Evolutionary conservation across 2,888 invertebrate species (phyloP).

Genomic region (Acrobasis consociella): DNA sequence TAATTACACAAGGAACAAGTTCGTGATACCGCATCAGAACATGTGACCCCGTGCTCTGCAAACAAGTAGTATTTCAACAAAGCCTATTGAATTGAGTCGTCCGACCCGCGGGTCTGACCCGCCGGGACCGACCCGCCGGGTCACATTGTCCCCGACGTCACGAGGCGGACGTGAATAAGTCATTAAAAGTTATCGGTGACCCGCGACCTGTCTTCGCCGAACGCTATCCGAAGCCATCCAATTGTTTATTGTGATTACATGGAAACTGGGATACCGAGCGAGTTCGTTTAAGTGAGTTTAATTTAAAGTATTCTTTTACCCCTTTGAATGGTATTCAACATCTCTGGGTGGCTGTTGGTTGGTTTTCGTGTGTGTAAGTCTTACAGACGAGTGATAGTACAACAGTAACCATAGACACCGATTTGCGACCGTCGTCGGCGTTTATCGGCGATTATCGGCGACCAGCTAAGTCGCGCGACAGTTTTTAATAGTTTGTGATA

Average conservation of each 20-base stretch:
- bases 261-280: conserved; percentile 10
- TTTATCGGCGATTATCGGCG: too few relatives aligned
- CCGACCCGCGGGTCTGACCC: neutral
- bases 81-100: conserved; percentile 14
- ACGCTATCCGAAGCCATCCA: conserved; percentile 4
- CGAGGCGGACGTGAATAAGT: conserved; percentile 17
- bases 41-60: neutral
- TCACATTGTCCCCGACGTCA: conserved; percentile 28
- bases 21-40: neutral
- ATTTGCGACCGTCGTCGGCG: too few relatives aligned
- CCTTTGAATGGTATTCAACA: too few relatives aligned
- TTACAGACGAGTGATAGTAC: too few relatives aligned
- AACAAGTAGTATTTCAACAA: conserved; percentile 15
- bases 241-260: conserved; percentile 17
- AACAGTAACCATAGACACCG: too few relatives aligned
- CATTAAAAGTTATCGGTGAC: conserved; percentile 24
- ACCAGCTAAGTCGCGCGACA: too few relatives aligned
- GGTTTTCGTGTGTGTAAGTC: too few relatives aligned
- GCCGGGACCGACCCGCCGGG: too few relatives aligned
- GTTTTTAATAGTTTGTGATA: too few relatives aligned
- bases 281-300: neutral
- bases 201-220: conserved; percentile 3
- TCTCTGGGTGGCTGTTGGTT: too few relatives aligned
- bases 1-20: neutral
- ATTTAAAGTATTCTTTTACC: too few relatives aligned